Base-by-base conservation (phyloP, 2,113 vertebrate species). In the Anas platyrhynchos region DNA sequence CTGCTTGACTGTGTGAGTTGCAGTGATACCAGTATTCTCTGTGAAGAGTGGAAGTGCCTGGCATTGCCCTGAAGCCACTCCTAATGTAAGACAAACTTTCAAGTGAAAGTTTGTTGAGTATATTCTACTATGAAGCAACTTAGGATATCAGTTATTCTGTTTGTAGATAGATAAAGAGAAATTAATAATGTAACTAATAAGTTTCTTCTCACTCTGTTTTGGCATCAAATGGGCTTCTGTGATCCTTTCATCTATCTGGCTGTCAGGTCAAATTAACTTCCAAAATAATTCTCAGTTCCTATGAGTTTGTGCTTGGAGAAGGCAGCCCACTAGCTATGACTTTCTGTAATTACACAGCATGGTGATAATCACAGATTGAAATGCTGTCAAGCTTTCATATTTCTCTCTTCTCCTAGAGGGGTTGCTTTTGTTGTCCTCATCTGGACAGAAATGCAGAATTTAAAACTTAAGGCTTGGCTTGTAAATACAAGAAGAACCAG, bases 121-220 rank as follows among this genome's bases (percentile, higher is more conserved):
- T 73, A 13, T 90, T 73, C n/a, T 27, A 72, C 34, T 52, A 76
- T 43, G 34, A 69, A 86, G 26, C 7, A 4, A 15, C 20, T 85
- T 89, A 85, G 34, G 38, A 32, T 20, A 83, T 95, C 55, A 74
- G 18, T 58, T 48, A 77, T 88, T 96, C 91, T 90, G 41, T 93
- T 88, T 94, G 83, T 90, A 86, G 72, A 55, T 27, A 55, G 41
- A 27, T 77, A 62, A 17, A 68, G 46, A 89, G 58, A 84, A 94
- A 83, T 92, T 62, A 88, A 86, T 88, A 83, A 91, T 90, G 59
- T 58, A 66, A 71, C 26, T 74, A 83, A 14, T 6, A 83, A 61
- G 34, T 88, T 94, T 34, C 10, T 26, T 89, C 67, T 91, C 21
- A 13, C 8, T 93, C 71, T 91, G 75, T 13, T 88, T 88, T 91